Evolutionary conservation across 2,797 vertebrate genomes (phyloP), one percentile per base, ranked within the genome.

Genomic region (Cheirogaleus major): DNA sequence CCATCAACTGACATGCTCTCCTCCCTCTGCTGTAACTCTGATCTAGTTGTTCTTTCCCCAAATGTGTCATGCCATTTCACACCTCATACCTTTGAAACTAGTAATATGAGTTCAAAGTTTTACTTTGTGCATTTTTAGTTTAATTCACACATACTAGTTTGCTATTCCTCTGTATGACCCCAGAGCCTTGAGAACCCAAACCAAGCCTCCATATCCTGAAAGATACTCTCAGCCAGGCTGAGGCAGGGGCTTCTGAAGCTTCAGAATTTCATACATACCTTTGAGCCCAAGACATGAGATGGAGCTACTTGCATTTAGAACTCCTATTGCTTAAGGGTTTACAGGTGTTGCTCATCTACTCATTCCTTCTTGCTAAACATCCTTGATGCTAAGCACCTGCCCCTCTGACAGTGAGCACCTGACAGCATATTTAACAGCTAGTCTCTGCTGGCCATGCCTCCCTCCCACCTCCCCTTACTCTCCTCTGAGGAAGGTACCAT

Each of bases 381-480:
- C 41, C 27, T 75, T 59, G 22, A 67, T 45, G 4, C 4, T 63
- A 27, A 75, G 75, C n/a, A 11, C 9, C 25, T 59, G 32, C n/a
- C 57, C 3, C 10, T 82, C 73, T 67, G 5, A 63, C 14, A 27
- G 7, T 57, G 50, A 75, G 2, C 4, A 18, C 23, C 32, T 73
- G 41, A 23, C 4, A 80, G 22, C 4, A 25, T 22, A 59, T 43
- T 45, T 43, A 85, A 76, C 11, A 75, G 65, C 23, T n/a, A 11
- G 48, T 14, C 4, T 48, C 32, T 92, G 7, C 15, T 2, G 2
- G 20, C 4, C 25, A 73, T 14, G 13, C 14, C 15, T 14, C 9
- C 1, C 41, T 4, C 63, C 32, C 7, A 1, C 0, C n/a, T 2
- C 0, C 48, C 1, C 11, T 75, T 7, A n/a, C 18, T 87, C 23